Base-by-base conservation (phyloP, 2,113 vertebrate species). In the Carlito syrichta region DNA sequence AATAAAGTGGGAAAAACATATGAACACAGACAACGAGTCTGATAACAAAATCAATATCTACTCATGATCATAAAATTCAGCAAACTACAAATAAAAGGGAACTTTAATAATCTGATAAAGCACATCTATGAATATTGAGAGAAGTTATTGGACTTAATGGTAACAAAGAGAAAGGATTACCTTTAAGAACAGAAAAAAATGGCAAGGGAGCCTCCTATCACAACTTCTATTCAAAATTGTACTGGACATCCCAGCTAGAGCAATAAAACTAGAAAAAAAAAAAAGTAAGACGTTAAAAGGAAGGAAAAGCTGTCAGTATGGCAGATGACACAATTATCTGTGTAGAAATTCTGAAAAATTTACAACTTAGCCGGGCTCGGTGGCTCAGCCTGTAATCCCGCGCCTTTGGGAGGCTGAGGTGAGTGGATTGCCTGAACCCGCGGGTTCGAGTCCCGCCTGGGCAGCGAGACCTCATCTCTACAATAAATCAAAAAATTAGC, bases 1-100 rank as follows among this genome's bases (percentile, higher is more conserved):
- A n/a, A n/a, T 91, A 87, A 90, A 78, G 48, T 17, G 60, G 54
- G 68, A 96, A 94, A 88, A 30, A 14, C 48, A 84, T 71, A 88
- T 17, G 32, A 19, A 68, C 54, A 52, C 6, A 93, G 35, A 84
- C 83, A 66, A 73, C 84, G 43, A 77, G n/a, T 66, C 45, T 85
- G 71, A 69, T 68, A 91, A 82, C 25, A 68, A 88, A 79, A 50
- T 68, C 27, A 85, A 27, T 88, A 76, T 60, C 66, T 25, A 50
- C 3, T 50, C 52, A 91, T 87, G 25, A 95, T 83, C 43, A 71
- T 78, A 77, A 71, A 12, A 86, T 3, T 87, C 40, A 87, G 52
- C 13, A 91, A 95, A 91, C 38, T 81, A 38, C 50, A 89, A 83
- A 83, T 56, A 84, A 69, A 76, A 86, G 48, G 2, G 7, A 63